Evolutionary conservation across 2,113 vertebrate species (phyloP), one percentile per base, ranked within the genome.

Genomic region (Polyodon spathula): DNA sequence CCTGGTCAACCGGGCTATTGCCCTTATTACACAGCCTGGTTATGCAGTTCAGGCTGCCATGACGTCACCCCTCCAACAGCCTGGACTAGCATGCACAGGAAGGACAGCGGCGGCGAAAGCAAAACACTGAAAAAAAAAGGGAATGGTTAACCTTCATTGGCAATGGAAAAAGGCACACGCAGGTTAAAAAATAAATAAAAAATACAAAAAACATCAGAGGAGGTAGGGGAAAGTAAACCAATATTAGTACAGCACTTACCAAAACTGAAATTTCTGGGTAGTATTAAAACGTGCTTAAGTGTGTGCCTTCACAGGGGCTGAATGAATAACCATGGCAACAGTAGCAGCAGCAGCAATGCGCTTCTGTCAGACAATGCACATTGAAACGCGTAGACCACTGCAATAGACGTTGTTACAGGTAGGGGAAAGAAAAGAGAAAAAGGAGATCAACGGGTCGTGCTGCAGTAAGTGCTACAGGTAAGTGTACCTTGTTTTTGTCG

Each of bases 261-360:
- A 63, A 67, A 71, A 80, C 66, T 77, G 66, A 74, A 74, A 17
- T 71, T 68, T 51, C 59, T 63, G 40, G 42, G 50, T 7, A 40
- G 62, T 52, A 55, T 65, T 60, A 41, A 63, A 58, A 17, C 42
- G 6, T 53, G 40, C 50, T 17, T 56, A 56, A 66, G 16, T 40
- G 63, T 41, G 37, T 61, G 27, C 50, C 69, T 73, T 80, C 61
- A 65, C 71, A 71, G 73, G 77, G 77, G 79, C 83, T 84, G 85
- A 80, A 81, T 78, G 80, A 75, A 85, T 88, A 85, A 82, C 85
- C 85, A 88, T 88, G 85, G 85, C 86, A 88, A 87, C 86, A 84
- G 74, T 83, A 82, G 76, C 85, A 84, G 81, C 59, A 76, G 76
- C 68, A 75, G 70, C 74, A 68, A 56, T 56, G 58, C 41, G 58